Evolutionary conservation across 2,113 vertebrate species (phyloP).

Genomic region (Crypturellus undulatus): DNA sequence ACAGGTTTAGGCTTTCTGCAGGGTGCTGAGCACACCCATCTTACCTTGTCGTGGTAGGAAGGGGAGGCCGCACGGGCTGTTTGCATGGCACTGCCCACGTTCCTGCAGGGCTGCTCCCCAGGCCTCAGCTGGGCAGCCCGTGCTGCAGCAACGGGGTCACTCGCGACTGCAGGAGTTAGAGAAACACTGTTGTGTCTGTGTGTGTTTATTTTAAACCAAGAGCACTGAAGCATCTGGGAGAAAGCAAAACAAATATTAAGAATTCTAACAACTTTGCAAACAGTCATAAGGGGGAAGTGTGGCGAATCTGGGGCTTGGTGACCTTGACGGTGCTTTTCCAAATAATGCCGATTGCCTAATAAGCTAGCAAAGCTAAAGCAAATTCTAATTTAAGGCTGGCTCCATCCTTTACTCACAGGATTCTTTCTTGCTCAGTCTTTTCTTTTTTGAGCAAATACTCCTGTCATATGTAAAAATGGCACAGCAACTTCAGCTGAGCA

Average conservation of each 20-base stretch:
- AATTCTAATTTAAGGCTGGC: neutral
- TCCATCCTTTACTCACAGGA: neutral
- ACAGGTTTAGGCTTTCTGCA: neutral
- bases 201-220: neutral
- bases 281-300: neutral
- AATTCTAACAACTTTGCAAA: neutral
- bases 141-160: fast-evolving
- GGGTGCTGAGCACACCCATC: neutral
- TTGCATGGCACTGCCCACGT: fast-evolving
- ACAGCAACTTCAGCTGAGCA: conserved; percentile 22
- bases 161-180: neutral
- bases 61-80: neutral
- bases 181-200: neutral
- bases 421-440: neutral
- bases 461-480: neutral
- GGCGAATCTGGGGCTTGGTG: neutral
- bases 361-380: neutral
- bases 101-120: neutral
- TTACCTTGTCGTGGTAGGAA: neutral
- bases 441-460: neutral
- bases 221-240: neutral
- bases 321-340: conserved; percentile 12
- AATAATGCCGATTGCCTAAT: neutral
- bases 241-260: neutral
- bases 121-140: fast-evolving